phyloP scores from a whole-genome alignment of 1,140 invertebrate species.

The Drosophila melanica region DNA sequence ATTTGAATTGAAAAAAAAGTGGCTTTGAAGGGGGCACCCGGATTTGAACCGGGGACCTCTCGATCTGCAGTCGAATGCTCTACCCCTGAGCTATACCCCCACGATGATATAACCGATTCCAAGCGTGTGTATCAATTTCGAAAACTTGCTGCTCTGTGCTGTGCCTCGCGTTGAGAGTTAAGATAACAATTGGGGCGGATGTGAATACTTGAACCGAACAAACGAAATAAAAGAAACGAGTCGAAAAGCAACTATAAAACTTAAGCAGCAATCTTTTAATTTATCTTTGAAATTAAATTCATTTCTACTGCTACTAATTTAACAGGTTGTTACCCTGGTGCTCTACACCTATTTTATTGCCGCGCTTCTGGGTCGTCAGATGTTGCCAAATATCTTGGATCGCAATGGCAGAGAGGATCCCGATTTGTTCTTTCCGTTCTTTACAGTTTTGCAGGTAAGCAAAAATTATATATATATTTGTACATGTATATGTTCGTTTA shows the following conservation, averaged over 20 bases:
- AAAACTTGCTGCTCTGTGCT: neutral
- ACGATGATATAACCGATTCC: constrained; percentile 7
- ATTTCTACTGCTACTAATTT: constrained; percentile 56
- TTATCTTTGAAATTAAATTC: constrained; percentile 10
- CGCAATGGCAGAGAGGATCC: constrained; percentile 87
- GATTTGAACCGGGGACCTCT: constrained; percentile 97
- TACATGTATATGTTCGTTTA: too few relatives aligned
- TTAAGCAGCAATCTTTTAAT: constrained; percentile 4
- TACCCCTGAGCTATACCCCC: constrained; percentile 96
- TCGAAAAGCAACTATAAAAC: neutral
- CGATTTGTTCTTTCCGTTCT: constrained; percentile 95
- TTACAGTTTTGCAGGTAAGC: constrained; percentile 93
- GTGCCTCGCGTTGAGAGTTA: constrained; percentile 8
- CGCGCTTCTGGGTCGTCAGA: constrained; percentile 92
- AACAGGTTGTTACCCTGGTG: constrained; percentile 95
- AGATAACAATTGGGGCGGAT: constrained; percentile 23
- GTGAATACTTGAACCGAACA: neutral
- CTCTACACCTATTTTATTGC: constrained; percentile 96
- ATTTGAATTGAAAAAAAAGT: neutral
- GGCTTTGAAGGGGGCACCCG: constrained; percentile 91
- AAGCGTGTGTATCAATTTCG: constrained; percentile 7
- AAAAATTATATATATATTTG: constrained; percentile 9
- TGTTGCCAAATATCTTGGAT: constrained; percentile 87
- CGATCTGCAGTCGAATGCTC: constrained; percentile 97
- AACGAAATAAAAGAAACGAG: neutral